Evolutionary conservation across 2,797 vertebrate genomes (phyloP), one percentile per base, ranked within the genome.

Genomic region (Heterohyrax brucei): DNA sequence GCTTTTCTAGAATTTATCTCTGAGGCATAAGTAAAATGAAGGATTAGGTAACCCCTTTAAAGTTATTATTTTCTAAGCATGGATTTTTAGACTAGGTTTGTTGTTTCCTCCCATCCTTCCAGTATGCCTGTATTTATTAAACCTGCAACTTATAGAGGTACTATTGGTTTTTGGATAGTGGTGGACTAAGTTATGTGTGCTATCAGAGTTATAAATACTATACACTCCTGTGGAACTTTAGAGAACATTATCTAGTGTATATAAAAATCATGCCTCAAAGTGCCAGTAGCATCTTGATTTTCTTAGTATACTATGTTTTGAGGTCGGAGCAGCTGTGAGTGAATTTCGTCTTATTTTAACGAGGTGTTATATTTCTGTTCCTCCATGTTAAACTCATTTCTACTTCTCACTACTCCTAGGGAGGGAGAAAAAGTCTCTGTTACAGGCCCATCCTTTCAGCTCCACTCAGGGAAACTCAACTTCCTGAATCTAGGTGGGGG

Each of bases 321-420:
- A 16, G 28, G 48, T 33, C 75, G 85, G 73, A 86, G 19, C 12
- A 89, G 19, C 70, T 48, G 46, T 93, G 44, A 26, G 14, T 66
- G 66, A 95, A 81, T 85, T 87, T 72, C 33, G 89, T 76, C 48
- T 24, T 1, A 81, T 85, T 96, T 96, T 75, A 85, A 64, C 26
- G 59, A 89, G 56, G 70, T 1, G 1, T 87, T 93, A 85, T 84
- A 80, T 87, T 95, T 87, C n/a, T 70, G 21, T 19, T 50, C 1
- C 33, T 82, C 26, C 61, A 50, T 33, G 30, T 6, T 62, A 44
- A 78, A 75, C 22, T 84, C 56, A n/a, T 80, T 66, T 50, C 24
- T 66, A 5, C 44, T 93, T 95, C 33, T 75, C 56, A 81, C 39
- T 1, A 1, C 56, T 66, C 72, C 33, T 26, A 22, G 44, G 53